Conservation (phyloP, 92 coral and sea anemone genomes). For the Hydrozoanthus gracilis region DNA sequence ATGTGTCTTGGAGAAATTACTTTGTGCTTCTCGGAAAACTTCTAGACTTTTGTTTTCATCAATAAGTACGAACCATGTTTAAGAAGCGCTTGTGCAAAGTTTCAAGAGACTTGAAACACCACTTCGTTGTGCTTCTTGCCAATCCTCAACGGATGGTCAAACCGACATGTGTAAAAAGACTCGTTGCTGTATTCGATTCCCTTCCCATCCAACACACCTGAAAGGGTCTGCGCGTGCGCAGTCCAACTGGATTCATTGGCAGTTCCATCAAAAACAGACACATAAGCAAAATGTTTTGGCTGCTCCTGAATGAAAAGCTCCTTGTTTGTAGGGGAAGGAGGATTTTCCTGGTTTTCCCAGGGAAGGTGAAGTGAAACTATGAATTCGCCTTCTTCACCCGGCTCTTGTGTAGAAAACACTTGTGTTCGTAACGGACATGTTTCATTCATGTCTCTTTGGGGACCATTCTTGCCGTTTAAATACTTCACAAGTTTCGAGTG, state of each 20-base stretch:
- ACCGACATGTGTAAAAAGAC: conserved; percentile 68
- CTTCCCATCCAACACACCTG: conserved; percentile 63
- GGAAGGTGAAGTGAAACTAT: conserved; percentile 81
- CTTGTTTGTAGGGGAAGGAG: conserved; percentile 75
- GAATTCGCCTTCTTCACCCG: conserved; percentile 62
- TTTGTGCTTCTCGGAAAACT: too few relatives aligned
- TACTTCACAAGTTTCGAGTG: conserved; percentile 68
- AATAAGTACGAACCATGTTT: too few relatives aligned
- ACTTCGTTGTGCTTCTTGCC: conserved; percentile 81
- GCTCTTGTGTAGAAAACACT: conserved; percentile 54
- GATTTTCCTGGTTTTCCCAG: conserved; percentile 65
- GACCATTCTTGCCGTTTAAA: conserved; percentile 81
- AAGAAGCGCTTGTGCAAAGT: not conserved
- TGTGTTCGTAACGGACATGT: conserved; percentile 81
- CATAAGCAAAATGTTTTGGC: conserved; percentile 81
- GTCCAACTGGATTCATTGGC: conserved; percentile 57
- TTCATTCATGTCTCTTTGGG: conserved; percentile 67
- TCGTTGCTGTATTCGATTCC: conserved; percentile 56
- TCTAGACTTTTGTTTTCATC: too few relatives aligned
- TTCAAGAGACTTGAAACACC: conserved; percentile 37
- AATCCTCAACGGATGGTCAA: conserved; percentile 68
- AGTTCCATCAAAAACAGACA: conserved; percentile 66
- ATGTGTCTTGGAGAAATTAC: too few relatives aligned
- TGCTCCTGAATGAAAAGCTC: conserved; percentile 77
- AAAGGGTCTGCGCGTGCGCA: conserved; percentile 40